A percentile compares a stretch with the other conserved stretches of the same genome.
Conservation (phyloP, 2,888 invertebrate genomes). For the Podabrus alpinus region DNA sequence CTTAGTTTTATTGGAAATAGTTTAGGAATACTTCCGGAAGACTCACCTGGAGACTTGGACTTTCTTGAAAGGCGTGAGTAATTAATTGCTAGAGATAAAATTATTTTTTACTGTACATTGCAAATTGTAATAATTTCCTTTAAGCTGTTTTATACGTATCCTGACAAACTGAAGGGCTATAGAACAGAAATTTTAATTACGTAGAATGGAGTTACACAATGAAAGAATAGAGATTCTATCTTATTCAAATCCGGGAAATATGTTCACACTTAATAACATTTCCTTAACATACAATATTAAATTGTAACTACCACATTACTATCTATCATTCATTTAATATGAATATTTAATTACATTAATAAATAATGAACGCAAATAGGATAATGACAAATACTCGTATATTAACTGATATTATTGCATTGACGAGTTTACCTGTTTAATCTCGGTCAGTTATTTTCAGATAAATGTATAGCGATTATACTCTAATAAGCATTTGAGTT, state of each 20-base stretch:
- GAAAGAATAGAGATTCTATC: not conserved
- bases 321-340: not conserved
- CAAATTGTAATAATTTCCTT: not conserved
- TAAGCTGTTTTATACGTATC: not conserved
- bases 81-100: not conserved
- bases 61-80: conserved; percentile 15
- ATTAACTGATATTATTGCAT: not conserved
- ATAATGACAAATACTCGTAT: not conserved
- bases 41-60: conserved; percentile 32
- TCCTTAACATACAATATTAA: not conserved
- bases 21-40: conserved; percentile 47
- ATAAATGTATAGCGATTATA: not conserved
- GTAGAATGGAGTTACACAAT: not conserved
- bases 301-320: not conserved
- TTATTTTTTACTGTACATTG: not conserved
- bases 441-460: not conserved
- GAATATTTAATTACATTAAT: not conserved
- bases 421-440: not conserved
- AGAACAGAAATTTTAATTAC: not conserved
- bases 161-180: not conserved
- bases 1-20: conserved; percentile 46
- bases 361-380: not conserved
- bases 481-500: not conserved
- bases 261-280: not conserved
- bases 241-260: not conserved